Conservation (phyloP, 2,113 vertebrate species). For the Megaleporinus macrocephalus region DNA sequence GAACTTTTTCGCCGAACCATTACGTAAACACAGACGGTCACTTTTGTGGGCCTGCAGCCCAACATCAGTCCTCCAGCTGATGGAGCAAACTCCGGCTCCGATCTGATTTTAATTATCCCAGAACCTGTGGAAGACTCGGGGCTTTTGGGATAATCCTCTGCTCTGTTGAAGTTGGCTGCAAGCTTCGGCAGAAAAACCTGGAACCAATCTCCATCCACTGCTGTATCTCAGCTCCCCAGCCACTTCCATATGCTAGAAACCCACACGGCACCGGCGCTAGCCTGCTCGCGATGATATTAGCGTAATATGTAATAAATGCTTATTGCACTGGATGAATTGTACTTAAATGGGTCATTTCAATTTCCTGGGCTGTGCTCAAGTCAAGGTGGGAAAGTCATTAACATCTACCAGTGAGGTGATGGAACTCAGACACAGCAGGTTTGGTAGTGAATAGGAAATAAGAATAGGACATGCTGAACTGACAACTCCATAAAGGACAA, state of each 20-base stretch:
- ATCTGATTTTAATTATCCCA: slow-evolving; percentile 53
- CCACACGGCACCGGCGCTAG: not conserved
- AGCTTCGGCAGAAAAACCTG: slow-evolving; percentile 36
- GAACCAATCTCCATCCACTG: slow-evolving; percentile 38
- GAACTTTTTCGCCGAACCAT: not conserved
- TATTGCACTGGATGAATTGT: slow-evolving; percentile 18
- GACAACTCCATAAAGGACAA: not conserved
- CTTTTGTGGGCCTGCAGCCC: not conserved
- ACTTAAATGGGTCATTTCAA: slow-evolving; percentile 22
- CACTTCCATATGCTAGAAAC: slow-evolving; percentile 35
- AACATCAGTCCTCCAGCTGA: slow-evolving; percentile 27
- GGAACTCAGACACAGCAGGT: not conserved
- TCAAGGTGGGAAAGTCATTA: slow-evolving; percentile 36
- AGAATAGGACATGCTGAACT: not conserved
- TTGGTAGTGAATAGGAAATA: not conserved
- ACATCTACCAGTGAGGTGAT: slow-evolving; percentile 27
- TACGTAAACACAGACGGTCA: slow-evolving; percentile 26
- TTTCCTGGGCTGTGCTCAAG: slow-evolving; percentile 29
- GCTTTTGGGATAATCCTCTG: slow-evolving; percentile 43
- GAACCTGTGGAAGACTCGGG: slow-evolving; percentile 25
- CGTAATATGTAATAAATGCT: slow-evolving; percentile 32
- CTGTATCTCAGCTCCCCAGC: slow-evolving; percentile 19
- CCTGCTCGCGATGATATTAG: slow-evolving; percentile 17
- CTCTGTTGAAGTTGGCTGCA: slow-evolving; percentile 46
- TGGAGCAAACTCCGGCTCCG: not conserved